Percentiles rank a stretch among this genome's conserved stretches.
These are phyloP conservation scores for Erethizon dorsatum DNA, from an alignment of 2,797 vertebrate genomes.

Conservation along the genomic window DNA sequence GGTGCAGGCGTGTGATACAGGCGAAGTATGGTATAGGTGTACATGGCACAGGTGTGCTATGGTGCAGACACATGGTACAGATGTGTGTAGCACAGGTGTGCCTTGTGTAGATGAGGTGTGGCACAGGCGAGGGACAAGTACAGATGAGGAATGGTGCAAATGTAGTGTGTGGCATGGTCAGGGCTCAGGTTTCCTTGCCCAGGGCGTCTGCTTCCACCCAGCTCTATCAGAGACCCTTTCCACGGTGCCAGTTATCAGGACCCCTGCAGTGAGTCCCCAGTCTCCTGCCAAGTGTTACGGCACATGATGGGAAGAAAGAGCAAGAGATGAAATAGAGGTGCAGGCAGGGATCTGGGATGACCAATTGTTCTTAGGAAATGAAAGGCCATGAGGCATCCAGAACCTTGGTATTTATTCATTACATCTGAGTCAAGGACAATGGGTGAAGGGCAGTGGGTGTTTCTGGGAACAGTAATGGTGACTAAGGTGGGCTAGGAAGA, in stretches of 20 bases:
- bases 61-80: not conserved
- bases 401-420: not conserved
- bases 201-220: not conserved
- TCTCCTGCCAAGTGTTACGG: not conserved
- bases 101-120: not conserved
- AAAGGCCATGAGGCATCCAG: not conserved
- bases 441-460: not conserved
- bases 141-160: not conserved
- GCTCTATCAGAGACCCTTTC: not conserved
- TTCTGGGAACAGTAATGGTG: not conserved
- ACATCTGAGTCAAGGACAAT: not conserved
- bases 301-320: not conserved
- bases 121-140: not conserved
- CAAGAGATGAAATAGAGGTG: not conserved
- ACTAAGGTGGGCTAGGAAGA: not conserved
- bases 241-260: not conserved
- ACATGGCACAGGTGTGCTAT: not conserved
- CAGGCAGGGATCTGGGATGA: not conserved
- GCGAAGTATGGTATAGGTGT: not conserved
- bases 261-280: not conserved
- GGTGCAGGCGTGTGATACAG: not conserved
- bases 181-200: not conserved
- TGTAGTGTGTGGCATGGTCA: not conserved
- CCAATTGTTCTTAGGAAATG: not conserved
- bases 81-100: not conserved